Conservation (phyloP, 1,140 invertebrate species). For the Drosophila sp. region DNA sequence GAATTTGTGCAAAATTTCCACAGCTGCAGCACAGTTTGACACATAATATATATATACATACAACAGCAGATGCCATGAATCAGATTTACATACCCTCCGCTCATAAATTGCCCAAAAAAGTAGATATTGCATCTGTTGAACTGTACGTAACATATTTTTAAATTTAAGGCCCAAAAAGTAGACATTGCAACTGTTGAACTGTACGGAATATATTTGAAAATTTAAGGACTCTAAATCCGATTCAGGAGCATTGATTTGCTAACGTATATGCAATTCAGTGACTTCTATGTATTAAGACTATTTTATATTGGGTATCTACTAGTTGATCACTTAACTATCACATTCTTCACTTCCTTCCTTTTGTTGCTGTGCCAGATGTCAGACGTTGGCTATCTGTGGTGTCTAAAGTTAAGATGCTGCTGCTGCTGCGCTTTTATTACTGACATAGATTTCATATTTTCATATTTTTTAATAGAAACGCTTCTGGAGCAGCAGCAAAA, state of each 20-base stretch:
- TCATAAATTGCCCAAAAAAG: neutral
- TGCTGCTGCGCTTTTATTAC: slow-evolving; percentile 47
- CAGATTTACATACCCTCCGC: slow-evolving; percentile 13
- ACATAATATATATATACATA: slow-evolving; percentile 56
- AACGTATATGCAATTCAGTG: neutral
- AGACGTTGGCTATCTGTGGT: slow-evolving; percentile 5
- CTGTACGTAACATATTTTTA: too few relatives aligned
- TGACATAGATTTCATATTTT: slow-evolving; percentile 28
- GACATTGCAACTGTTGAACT: neutral
- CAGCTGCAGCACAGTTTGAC: slow-evolving; percentile 42
- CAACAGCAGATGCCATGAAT: slow-evolving; percentile 27
- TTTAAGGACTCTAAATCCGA: too few relatives aligned
- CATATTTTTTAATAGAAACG: slow-evolving; percentile 40
- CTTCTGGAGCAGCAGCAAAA: slow-evolving; percentile 4
- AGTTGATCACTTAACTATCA: neutral
- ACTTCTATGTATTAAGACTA: neutral
- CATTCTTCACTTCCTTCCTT: neutral
- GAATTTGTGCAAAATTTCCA: slow-evolving; percentile 42
- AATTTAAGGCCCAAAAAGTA: too few relatives aligned
- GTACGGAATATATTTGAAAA: too few relatives aligned
- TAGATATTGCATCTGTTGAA: too few relatives aligned
- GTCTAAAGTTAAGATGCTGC: slow-evolving; percentile 45
- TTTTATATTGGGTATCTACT: neutral
- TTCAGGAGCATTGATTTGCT: neutral
- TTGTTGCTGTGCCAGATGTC: slow-evolving; percentile 21